phyloP scores from a whole-genome alignment of 2,797 vertebrate genomes.

The Nyctibius grandis region DNA sequence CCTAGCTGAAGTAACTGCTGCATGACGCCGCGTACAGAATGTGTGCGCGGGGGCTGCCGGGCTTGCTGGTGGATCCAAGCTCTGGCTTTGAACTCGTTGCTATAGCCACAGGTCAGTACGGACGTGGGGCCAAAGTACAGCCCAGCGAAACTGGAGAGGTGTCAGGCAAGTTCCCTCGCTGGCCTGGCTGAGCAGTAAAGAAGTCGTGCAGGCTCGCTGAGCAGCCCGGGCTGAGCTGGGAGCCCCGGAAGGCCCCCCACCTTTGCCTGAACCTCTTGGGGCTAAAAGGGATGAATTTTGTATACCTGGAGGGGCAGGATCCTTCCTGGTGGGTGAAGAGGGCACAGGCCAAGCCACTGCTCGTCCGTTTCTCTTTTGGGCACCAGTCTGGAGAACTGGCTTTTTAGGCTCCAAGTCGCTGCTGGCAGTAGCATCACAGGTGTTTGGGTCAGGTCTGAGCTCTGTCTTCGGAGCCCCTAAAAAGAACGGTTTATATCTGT shows the following conservation, averaged over 20 bases:
- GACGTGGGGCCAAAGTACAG: neutral
- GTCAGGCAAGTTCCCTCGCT: neutral
- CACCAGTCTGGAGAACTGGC: neutral
- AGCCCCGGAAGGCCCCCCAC: no score
- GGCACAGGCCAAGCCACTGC: neutral
- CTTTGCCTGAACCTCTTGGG: neutral
- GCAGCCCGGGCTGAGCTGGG: neutral
- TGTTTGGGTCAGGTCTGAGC: neutral
- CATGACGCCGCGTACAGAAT: accelerated
- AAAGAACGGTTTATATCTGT: neutral
- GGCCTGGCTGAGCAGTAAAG: neutral
- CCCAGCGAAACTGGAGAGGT: neutral
- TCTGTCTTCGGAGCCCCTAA: neutral
- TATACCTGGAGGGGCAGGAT: neutral
- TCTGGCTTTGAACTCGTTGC: neutral
- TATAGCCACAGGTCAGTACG: neutral
- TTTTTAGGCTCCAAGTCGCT: accelerated
- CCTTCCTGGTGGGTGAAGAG: neutral
- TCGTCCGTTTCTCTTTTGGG: neutral
- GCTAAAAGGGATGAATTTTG: neutral
- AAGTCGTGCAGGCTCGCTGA: neutral
- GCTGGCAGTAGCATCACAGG: neutral
- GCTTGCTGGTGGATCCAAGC: neutral
- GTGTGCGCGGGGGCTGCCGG: neutral
- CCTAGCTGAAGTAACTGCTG: neutral